Conservation (phyloP, 2,797 vertebrate species). For the Enteromius thamalakanensis region DNA sequence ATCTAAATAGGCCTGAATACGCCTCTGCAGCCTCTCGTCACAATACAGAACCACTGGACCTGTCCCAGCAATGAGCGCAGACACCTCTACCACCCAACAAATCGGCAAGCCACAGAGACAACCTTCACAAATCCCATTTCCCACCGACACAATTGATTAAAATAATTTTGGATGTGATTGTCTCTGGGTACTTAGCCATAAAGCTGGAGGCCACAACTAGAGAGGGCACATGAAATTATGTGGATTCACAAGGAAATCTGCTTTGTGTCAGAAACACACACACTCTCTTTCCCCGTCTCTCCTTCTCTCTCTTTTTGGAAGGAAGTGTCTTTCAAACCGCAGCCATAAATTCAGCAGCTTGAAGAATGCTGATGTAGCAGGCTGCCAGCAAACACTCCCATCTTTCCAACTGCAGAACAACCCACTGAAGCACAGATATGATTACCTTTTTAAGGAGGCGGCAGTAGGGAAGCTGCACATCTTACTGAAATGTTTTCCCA, state of each 20-base stretch:
- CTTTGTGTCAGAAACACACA: constrained; percentile 24
- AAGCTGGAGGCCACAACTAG: constrained; percentile 36
- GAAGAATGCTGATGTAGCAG: constrained; percentile 56
- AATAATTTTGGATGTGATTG: constrained; percentile 55
- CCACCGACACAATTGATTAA: constrained; percentile 64
- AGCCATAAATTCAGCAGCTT: constrained; percentile 40
- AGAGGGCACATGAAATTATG: constrained; percentile 18
- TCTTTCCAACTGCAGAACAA: constrained; percentile 36
- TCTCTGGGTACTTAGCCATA: constrained; percentile 47
- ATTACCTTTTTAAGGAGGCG: constrained; percentile 41
- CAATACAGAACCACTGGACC: constrained; percentile 13
- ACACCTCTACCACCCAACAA: constrained; percentile 64
- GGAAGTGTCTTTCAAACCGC: constrained; percentile 42
- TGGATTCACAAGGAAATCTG: constrained; percentile 41
- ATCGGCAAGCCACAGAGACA: constrained; percentile 70
- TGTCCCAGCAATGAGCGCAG: constrained; percentile 17
- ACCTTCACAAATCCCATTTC: constrained; percentile 75
- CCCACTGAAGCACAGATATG: constrained; percentile 36
- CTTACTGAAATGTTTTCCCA: constrained; percentile 5
- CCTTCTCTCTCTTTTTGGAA: constrained; percentile 26
- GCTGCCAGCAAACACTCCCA: constrained; percentile 30
- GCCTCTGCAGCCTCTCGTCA: constrained; percentile 3
- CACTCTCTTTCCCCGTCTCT: constrained; percentile 15
- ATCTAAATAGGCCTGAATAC: constrained; percentile 15
- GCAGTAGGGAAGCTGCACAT: not conserved